These are phyloP conservation scores for Ptilorrhoa leucosticta DNA, from an alignment of 2,113 vertebrate species.

Conservation along the genomic window DNA sequence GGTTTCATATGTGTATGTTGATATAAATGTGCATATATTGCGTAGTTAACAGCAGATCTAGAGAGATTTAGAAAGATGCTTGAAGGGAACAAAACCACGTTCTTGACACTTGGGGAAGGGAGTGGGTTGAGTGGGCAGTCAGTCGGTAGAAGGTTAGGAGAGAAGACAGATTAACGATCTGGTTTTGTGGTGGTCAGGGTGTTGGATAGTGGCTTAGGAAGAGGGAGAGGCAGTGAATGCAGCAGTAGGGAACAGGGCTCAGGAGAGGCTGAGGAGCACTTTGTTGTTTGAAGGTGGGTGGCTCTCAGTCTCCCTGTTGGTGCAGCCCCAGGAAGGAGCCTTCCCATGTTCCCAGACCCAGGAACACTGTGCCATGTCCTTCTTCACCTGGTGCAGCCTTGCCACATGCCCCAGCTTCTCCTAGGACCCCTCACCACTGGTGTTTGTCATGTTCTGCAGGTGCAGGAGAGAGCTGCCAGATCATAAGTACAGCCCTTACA, in stretches of 20 bases:
- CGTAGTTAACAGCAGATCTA: not conserved
- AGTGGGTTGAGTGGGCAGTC: not conserved
- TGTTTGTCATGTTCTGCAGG: fast-evolving
- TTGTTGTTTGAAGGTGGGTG: fast-evolving
- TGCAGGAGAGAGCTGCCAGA: not conserved
- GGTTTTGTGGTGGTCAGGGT: not conserved
- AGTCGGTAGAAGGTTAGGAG: not conserved
- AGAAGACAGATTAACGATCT: not conserved
- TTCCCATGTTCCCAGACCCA: fast-evolving
- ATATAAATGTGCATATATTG: too few species aligned
- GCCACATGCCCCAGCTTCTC: not conserved
- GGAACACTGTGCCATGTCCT: fast-evolving
- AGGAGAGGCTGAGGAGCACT: fast-evolving
- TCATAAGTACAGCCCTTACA: not conserved
- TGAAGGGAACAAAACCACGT: not conserved
- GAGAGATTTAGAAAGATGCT: not conserved
- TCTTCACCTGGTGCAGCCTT: fast-evolving
- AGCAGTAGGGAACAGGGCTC: fast-evolving
- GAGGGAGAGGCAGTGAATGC: not conserved
- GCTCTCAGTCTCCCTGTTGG: not conserved
- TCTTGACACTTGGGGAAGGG: not conserved
- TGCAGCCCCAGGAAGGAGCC: not conserved
- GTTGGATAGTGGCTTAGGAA: not conserved
- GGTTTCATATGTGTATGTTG: not conserved
- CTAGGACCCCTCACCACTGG: not conserved